Evolutionary conservation across 1,140 invertebrate genomes (phyloP).

Genomic region (Tetramorium alpestre): DNA sequence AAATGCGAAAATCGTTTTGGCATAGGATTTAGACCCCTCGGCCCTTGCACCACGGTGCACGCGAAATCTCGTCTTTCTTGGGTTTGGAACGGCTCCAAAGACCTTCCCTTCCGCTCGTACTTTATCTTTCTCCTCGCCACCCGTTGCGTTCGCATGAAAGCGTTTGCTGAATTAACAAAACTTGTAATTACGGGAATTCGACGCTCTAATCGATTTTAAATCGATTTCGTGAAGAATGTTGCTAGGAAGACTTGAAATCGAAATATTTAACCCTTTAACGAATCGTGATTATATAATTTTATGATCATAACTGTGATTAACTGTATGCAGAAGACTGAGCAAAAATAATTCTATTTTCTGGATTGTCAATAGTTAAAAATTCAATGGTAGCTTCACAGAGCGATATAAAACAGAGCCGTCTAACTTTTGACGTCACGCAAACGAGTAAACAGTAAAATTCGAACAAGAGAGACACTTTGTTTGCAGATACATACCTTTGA

Average conservation of each 20-base stretch:
- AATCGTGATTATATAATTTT: neutral
- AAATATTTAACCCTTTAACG: neutral
- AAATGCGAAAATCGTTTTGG: slow-evolving; percentile 50
- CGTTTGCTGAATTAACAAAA: slow-evolving; percentile 57
- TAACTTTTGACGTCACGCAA: slow-evolving; percentile 29
- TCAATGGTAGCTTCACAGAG: neutral
- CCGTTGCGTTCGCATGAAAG: slow-evolving; percentile 33
- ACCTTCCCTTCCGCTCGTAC: slow-evolving; percentile 20
- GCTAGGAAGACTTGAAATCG: neutral
- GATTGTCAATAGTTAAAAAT: neutral
- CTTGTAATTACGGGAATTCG: slow-evolving; percentile 39
- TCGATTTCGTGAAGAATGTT: neutral
- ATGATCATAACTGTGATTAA: neutral
- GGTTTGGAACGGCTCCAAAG: slow-evolving; percentile 67
- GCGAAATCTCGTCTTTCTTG: slow-evolving; percentile 33
- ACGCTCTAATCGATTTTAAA: slow-evolving; percentile 9
- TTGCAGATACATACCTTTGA: neutral
- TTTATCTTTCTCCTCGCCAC: slow-evolving; percentile 17
- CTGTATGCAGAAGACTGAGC: neutral
- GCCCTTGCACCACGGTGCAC: slow-evolving; percentile 51
- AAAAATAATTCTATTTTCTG: neutral
- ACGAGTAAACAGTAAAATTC: neutral
- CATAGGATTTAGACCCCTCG: slow-evolving; percentile 16
- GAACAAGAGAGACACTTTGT: neutral
- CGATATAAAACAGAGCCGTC: slow-evolving; percentile 14